Conservation (phyloP, 2,888 invertebrate species). For the Lasioglossum figueresi region DNA sequence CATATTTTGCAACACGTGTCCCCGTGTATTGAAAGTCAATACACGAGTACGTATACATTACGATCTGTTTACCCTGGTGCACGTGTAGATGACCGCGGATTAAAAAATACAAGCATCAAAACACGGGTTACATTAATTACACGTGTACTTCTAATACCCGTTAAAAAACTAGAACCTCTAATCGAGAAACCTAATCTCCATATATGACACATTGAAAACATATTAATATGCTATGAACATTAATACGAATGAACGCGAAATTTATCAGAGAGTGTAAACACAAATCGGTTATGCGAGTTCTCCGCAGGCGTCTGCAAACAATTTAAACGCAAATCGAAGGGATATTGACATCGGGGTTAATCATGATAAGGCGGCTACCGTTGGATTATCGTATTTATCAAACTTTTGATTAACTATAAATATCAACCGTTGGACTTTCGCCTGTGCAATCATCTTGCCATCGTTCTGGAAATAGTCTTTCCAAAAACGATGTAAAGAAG, state of each 20-base stretch:
- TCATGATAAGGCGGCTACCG: neutral
- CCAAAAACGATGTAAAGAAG: neutral
- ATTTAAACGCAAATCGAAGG: neutral
- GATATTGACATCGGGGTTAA: neutral
- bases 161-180: neutral
- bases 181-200: neutral
- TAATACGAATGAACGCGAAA: neutral
- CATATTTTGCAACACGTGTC: too few species aligned
- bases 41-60: too few species aligned
- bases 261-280: neutral
- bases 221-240: neutral
- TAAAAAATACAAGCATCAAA: neutral
- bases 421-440: neutral
- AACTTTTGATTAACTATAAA: slow-evolving; percentile 1
- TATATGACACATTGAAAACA: neutral
- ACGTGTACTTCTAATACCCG: neutral
- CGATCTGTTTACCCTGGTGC: neutral
- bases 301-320: neutral
- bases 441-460: neutral
- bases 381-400: neutral
- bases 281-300: neutral
- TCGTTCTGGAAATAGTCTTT: neutral
- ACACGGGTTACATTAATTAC: neutral
- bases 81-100: neutral
- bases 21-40: too few species aligned